Base-by-base conservation (phyloP, 2,888 invertebrate species). In the Erynnis tages region DNA sequence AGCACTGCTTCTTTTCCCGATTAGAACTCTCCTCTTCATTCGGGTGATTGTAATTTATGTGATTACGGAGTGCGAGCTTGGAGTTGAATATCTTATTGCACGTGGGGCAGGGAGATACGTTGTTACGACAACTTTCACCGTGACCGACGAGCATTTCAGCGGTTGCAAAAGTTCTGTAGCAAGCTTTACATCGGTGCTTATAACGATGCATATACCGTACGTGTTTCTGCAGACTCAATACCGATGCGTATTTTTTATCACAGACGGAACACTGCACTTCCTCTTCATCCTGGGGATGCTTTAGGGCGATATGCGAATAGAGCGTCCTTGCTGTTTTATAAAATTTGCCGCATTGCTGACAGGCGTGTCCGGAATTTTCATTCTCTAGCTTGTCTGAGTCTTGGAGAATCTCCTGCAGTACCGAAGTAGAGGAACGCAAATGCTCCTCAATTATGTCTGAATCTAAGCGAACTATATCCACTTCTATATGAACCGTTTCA, bases 311-410 rank as follows among this genome's bases (percentile, higher is more conserved):
- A 58, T 88, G 87, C 47, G 71, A 66, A 19, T 69, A 66, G 41
- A 87, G 62, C 2, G 81, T 79, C 23, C 53, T 71, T 5, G 45
- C 41, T 1, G 73, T 73, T 59, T 81, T 86, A 58, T 85, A 88
- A 1, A 67, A 60, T 60, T 82, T 86, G 1, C 75, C 71, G 61
- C 87, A 89, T 30, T 67, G 66, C 76, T 85, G 57, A 78, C 91
- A 72, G 78, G 59, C 72, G 82, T 71, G 91, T 65, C 62, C 65
- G 13, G 45, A 53, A 5, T 66, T 35, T 21, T 73, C 63, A 4
- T 38, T 10, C 10, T 53, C 19, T 7, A 11, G 10, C 10, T 11
- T 57, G 7, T 32, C 43, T 10, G 59, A 58, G 8, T 62, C 66
- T 23, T 64, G 60, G 35, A 78, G 53, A 49, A 79, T 79, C 19